phyloP scores from a whole-genome alignment of 2,113 vertebrate species.

The Chamaea fasciata region DNA sequence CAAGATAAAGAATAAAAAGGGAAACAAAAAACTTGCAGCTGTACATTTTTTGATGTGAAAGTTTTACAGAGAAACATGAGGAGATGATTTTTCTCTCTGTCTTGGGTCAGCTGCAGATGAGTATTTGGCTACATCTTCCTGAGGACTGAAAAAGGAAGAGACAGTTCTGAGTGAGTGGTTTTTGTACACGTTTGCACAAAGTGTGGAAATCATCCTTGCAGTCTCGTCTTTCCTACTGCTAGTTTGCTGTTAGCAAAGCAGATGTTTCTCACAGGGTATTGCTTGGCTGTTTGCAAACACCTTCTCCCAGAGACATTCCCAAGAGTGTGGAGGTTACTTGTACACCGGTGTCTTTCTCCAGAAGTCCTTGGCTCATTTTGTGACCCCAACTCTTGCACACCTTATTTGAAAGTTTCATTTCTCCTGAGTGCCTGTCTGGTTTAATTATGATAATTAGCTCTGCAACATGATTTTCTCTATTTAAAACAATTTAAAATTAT shows the following conservation, averaged over 20 bases:
- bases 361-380: not conserved
- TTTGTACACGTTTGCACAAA: not conserved
- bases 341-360: not conserved
- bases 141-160: not conserved
- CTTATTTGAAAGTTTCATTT: not conserved
- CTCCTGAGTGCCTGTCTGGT: not conserved
- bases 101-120: not conserved
- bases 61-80: not conserved
- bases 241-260: constrained; percentile 33
- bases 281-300: constrained; percentile 12
- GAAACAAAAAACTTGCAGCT: not conserved
- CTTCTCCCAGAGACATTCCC: not conserved
- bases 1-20: not conserved
- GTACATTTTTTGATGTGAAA: not conserved
- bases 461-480: not conserved
- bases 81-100: not conserved
- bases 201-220: not conserved
- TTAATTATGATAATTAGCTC: not conserved
- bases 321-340: not conserved
- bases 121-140: not conserved
- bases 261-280: not conserved
- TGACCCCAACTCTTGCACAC: not conserved
- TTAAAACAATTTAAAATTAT: not conserved
- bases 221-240: not conserved
- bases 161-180: not conserved